Evolutionary conservation across 2,888 invertebrate species (phyloP), one percentile per base, ranked within the genome.

Genomic region (Mesorhabditis spiculigera): DNA sequence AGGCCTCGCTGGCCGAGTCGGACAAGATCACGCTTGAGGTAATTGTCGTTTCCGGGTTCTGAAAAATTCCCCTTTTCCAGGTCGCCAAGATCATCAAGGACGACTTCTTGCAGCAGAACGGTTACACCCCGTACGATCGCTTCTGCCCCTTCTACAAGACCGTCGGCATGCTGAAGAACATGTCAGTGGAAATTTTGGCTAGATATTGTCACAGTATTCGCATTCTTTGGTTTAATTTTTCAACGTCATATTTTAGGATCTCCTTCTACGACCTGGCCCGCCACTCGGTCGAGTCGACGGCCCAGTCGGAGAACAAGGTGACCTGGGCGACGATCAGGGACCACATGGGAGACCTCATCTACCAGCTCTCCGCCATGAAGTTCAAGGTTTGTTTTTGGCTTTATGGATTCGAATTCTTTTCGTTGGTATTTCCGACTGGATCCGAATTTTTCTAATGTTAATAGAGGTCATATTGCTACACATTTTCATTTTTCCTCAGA

Each of bases 81-180:
- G 94, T 99, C 63, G 85, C 85, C 70, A 83, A 95, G 88, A 89
- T 99, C 82, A 90, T 99, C 75, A 85, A 85, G 87, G 98, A 99
- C 87, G 98, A 99, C 89, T 99, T 97, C 90, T 89, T 99, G 86
- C 98, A 99, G 88, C 98, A 99, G 89, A 99, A 99, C 90, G 95
- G 96, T 88, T 93, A 86, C 86, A 87, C 88, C 67, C 84, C 87
- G n/a, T 89, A 89, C 71, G 76, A 76, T 69, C 91, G 97, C 77
- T 97, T 95, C 91, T 99, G 98, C 87, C 98, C 98, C 85, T 99
- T 99, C 91, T 99, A 97, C 90, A 99, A 98, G 90, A 97, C 97
- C 16, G 94, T 95, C 73, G 97, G 95, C 82, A 99, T 99, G 97
- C 88, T 99, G 86, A 91, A 91, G 87, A 99, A 98, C 90, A 95